Percentiles rank a stretch among this genome's conserved stretches.
Evolutionary conservation across 2,888 invertebrate species (phyloP).

Genomic region (Crepidodera aurea): DNA sequence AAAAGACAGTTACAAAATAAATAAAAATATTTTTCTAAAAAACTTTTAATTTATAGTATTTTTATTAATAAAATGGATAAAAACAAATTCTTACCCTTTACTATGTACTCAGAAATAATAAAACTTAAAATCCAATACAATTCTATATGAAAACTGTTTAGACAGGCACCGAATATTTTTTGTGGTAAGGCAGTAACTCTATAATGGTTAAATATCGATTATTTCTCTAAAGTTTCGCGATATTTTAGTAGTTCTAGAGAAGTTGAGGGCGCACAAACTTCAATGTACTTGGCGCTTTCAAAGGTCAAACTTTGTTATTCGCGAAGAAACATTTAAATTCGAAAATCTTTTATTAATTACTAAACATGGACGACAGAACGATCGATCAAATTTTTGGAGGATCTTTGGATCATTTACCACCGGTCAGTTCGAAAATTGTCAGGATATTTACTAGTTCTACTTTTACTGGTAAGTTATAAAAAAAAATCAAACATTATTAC

Average conservation of each 20-base stretch:
- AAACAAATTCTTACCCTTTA: no score
- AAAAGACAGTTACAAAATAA: no score
- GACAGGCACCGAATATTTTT: not conserved
- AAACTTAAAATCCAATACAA: no score
- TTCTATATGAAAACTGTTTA: not conserved
- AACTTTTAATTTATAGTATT: no score
- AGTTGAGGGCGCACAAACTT: conserved; percentile 16
- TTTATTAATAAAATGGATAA: no score
- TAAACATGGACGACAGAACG: conserved; percentile 85
- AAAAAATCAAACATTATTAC: no score
- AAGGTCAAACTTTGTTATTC: not conserved
- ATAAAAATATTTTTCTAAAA: no score
- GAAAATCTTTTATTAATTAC: not conserved
- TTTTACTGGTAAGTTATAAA: conserved; percentile 81
- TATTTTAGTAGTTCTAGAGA: conserved; percentile 23
- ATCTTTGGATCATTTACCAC: conserved; percentile 85
- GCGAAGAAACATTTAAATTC: not conserved
- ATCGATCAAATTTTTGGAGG: conserved; percentile 92
- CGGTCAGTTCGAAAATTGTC: conserved; percentile 97
- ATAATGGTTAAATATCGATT: conserved; percentile 30
- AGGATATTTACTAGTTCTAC: conserved; percentile 98
- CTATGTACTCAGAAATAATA: no score
- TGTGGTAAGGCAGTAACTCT: not conserved
- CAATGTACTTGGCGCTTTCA: conserved; percentile 3
- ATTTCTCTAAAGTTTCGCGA: conserved; percentile 28